Conservation (phyloP, 2,113 vertebrate genomes). For the Nesospiza acunhae region DNA sequence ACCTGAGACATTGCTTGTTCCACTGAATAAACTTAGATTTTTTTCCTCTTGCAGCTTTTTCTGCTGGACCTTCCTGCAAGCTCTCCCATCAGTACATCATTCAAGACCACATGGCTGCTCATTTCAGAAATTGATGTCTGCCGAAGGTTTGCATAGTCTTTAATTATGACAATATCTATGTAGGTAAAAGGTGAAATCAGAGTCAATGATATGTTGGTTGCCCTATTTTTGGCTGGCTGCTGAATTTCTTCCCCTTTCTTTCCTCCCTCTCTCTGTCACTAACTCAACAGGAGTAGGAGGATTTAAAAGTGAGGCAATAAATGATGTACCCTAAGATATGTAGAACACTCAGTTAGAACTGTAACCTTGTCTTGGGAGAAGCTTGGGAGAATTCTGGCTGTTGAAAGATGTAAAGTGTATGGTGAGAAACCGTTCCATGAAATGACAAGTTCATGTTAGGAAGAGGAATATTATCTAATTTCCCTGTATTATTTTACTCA, state of each 20-base stretch:
- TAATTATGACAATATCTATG: background rate
- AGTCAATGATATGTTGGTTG: background rate
- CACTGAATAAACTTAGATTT: conserved; percentile 23
- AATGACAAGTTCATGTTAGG: background rate
- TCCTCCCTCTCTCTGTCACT: background rate
- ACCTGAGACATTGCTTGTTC: conserved; percentile 1
- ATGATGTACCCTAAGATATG: background rate
- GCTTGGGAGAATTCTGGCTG: background rate
- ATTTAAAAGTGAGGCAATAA: conserved; percentile 23
- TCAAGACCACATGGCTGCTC: conserved; percentile 52
- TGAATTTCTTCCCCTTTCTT: background rate
- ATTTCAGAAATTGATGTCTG: conserved; percentile 61
- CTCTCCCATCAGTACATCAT: conserved; percentile 69
- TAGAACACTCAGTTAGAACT: background rate
- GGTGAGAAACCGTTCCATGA: background rate
- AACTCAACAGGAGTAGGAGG: background rate
- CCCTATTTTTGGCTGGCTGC: background rate
- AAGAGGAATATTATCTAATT: background rate
- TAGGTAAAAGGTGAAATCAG: conserved; percentile 19
- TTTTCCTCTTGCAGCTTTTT: conserved; percentile 38
- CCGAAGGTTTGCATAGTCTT: conserved; percentile 54
- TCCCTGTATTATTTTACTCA: background rate
- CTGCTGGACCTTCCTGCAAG: conserved; percentile 56
- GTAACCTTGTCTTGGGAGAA: background rate
- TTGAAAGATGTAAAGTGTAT: background rate